These are phyloP conservation scores for Allophyes oxyacanthae DNA, from an alignment of 2,888 invertebrate genomes.

Conservation along the genomic window DNA sequence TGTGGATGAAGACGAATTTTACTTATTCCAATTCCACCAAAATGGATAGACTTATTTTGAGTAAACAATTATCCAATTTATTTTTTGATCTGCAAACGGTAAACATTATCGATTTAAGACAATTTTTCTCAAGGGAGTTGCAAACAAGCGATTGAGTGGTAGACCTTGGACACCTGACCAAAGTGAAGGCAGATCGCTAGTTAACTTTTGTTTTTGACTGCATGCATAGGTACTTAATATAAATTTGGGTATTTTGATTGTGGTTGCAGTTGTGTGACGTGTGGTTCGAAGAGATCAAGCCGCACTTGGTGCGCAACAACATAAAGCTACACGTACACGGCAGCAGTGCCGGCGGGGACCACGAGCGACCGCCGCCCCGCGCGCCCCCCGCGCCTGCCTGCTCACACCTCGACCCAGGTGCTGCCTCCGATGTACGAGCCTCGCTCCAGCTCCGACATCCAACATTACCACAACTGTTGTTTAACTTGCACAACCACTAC, in stretches of 20 bases:
- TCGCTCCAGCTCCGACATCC: conserved; percentile 57
- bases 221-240: too few species aligned
- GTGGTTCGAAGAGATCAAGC: conserved; percentile 86
- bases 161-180: too few species aligned
- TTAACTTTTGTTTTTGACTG: too few species aligned
- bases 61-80: too few species aligned
- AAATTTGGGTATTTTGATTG: conserved; percentile 1
- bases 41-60: too few species aligned
- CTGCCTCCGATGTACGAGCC: conserved; percentile 83
- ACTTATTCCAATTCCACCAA: too few species aligned
- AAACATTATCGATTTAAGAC: too few species aligned
- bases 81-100: too few species aligned
- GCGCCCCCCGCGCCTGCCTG: conserved; percentile 59
- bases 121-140: too few species aligned
- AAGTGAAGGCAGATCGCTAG: too few species aligned
- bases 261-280: conserved; percentile 81
- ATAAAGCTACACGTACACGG: conserved; percentile 80
- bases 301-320: conserved; percentile 79
- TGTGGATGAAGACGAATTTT: too few species aligned
- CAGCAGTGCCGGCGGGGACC: conserved; percentile 63
- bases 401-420: conserved; percentile 83
- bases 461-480: conserved; percentile 4
- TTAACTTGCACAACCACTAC: not conserved
- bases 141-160: too few species aligned
- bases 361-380: conserved; percentile 42